phyloP scores from a whole-genome alignment of 1,140 invertebrate species.

The Laupala kohalensis region DNA sequence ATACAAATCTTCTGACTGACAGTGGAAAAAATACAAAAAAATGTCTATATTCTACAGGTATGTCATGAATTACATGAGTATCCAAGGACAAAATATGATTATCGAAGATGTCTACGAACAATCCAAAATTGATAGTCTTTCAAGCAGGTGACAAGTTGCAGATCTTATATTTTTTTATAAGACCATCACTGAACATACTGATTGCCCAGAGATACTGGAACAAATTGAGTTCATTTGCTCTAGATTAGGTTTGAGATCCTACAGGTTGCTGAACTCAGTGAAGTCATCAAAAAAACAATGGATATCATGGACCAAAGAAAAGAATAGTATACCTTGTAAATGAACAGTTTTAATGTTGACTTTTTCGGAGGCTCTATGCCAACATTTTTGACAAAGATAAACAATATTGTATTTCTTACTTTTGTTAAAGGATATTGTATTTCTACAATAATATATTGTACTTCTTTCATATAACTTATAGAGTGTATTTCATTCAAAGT shows the following conservation, averaged over 20 bases:
- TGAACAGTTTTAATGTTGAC: neutral
- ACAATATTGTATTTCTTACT: no score
- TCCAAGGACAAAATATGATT: no score
- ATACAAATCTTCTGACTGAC: neutral
- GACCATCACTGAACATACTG: neutral
- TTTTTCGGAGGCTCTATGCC: neutral
- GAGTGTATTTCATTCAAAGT: no score
- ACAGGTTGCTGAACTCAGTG: neutral
- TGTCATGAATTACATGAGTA: neutral
- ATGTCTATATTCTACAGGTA: neutral
- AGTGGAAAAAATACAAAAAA: neutral
- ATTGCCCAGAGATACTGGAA: neutral
- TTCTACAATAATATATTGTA: no score
- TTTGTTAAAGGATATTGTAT: no score
- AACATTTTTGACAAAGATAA: neutral
- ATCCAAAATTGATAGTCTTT: neutral
- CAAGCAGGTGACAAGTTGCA: neutral
- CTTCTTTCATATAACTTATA: no score
- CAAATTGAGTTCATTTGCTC: neutral
- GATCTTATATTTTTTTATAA: neutral
- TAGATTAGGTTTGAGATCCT: neutral
- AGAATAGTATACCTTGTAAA: neutral
- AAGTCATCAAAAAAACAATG: neutral
- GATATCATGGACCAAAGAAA: neutral
- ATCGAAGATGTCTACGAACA: neutral